Conservation (phyloP, 2,888 invertebrate species). For the Abrostola triplasia region DNA sequence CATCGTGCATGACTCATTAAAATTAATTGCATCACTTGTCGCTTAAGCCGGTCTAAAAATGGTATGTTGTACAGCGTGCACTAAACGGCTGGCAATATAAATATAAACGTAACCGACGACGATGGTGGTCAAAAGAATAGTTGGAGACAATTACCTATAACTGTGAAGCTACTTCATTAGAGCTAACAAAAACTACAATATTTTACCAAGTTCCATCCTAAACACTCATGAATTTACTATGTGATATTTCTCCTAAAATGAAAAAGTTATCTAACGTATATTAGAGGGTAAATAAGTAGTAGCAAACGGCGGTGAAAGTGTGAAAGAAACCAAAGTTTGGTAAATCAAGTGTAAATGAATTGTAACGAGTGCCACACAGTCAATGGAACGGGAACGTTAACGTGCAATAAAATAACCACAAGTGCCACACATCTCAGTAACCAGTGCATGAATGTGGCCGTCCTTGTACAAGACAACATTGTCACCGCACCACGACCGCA, state of each 20-base stretch:
- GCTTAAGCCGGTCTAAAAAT: constrained; percentile 44
- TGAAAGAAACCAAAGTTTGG: constrained; percentile 34
- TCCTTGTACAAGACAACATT: constrained; percentile 77
- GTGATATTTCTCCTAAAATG: no score
- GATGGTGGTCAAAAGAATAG: constrained; percentile 31
- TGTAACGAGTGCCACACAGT: constrained; percentile 17
- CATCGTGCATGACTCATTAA: constrained; percentile 41
- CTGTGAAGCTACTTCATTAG: constrained; percentile 20
- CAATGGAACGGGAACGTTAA: constrained; percentile 47
- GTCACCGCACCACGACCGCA: constrained; percentile 62
- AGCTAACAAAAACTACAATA: background rate
- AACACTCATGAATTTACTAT: background rate
- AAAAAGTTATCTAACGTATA: constrained; percentile 11
- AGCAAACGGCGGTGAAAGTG: constrained; percentile 40
- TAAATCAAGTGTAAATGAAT: constrained; percentile 38
- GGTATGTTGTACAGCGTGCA: constrained; percentile 43
- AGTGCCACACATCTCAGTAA: constrained; percentile 62
- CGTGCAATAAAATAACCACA: constrained; percentile 68
- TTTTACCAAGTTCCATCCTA: background rate
- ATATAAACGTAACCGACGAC: constrained; percentile 46
- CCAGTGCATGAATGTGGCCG: constrained; percentile 77
- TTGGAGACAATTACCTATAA: no score
- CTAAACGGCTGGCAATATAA: constrained; percentile 38
- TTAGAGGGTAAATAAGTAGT: constrained; percentile 15
- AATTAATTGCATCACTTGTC: constrained; percentile 47